Evolutionary conservation across 2,797 vertebrate species (phyloP), one percentile per base, ranked within the genome.

Genomic region (Sus cebifrons): DNA sequence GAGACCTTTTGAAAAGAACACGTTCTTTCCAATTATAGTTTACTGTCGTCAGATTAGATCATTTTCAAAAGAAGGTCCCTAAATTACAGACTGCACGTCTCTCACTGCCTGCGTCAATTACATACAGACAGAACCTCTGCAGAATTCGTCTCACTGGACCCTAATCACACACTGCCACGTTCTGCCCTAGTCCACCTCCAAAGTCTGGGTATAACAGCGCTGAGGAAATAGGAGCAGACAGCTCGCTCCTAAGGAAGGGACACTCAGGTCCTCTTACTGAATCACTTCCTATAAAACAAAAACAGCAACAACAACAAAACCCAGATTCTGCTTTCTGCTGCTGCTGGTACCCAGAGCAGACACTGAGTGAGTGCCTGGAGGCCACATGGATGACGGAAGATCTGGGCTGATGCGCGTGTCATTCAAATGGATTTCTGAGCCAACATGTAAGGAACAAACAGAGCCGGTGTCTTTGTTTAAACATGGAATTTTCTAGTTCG

Each of bases 61-160:
- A 62, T 56, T 94, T 75, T 85, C 65, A 89, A 94, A 96, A 82
- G 67, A 67, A 67, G 74, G 23, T 56, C 44, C 73, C 70, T 74
- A 84, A 74, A 86, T 84, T 68, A n/a, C 17, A 84, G 29, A 68
- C 49, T 18, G 60, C 58, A 32, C 60, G 75, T 81, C 82, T 88
- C 70, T 84, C 71, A 87, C 0, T 7, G 44, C 52, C 64, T 16
- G 32, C 62, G 71, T 75, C 56, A 62, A 89, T 78, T 68, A 93
- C 89, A 92, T n/a, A 32, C 2, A 88, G 60, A 36, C 18, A 8
- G 27, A 60, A 54, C 52, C 49, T 10, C 18, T 0, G 29, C 15
- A 65, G 82, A 56, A 91, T 64, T 75, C 9, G 18, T 85, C 71
- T 79, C 27, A 4, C 9, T 10, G 18, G 52, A 16, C 27, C 40